Base-by-base conservation (phyloP, 2,113 vertebrate species). In the Chloropsis cyanopogon region DNA sequence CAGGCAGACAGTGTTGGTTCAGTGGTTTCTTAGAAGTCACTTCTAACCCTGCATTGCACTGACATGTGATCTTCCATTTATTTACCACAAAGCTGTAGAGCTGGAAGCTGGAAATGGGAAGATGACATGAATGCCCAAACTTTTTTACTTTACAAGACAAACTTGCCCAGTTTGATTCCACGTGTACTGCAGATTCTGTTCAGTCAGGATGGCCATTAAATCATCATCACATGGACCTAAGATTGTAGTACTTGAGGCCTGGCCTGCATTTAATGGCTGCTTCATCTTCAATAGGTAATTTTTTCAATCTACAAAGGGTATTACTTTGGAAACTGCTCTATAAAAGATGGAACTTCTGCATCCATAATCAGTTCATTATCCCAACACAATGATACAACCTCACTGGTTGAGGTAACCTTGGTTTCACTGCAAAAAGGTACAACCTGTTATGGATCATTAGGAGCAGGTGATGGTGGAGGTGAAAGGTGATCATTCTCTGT, bases 121-220 rank as follows among this genome's bases (percentile, higher is more conserved):
- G 21, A 42, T 19, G 75, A 56, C 33, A 35, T 50, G 77, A 86
- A 80, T n/a, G 70, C 47, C 60, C 53, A 61, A 6, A 46, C 89
- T 82, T 92, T 93, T 97, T 97, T 96, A 98, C 96, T 96, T 96
- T 90, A 77, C 39, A 94, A 63, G 90, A 71, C 33, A 95, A 94
- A 93, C 84, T 90, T 82, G 84, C 54, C 89, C 90, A 92, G 93
- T 57, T 81, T 84, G 93, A 57, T 92, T 63, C 76, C 76, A 88
- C 20, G 53, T 64, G 14, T 39, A 69, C 72, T 82, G 77, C 8
- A 79, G 76, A 28, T 85, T 92, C 89, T 18, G 1, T 75, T 93
- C 46, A 70, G 68, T 82, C 41, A 42, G 66, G 52, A 29, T 39
- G 52, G 39, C 15, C 47, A 47, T 33, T 76, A 42, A 50, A 29